A percentile compares a stretch with the other conserved stretches of the same genome.
Conservation (phyloP, 1,140 invertebrate genomes). For the Argopecten irradians region DNA sequence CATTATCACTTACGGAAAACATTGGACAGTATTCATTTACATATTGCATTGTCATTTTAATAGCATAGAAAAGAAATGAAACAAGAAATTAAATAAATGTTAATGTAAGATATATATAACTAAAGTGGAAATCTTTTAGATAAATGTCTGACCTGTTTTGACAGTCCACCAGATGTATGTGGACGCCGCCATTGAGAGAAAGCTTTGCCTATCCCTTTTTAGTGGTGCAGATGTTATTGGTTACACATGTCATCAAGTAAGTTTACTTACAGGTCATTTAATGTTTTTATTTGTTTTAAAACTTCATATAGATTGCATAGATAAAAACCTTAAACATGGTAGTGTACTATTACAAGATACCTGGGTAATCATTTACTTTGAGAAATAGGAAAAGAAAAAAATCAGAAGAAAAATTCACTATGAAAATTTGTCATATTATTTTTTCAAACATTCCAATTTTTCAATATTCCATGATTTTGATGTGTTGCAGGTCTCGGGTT, state of each 20-base stretch:
- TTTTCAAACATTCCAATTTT: not conserved
- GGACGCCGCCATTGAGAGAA: slow-evolving; percentile 90
- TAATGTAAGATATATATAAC: too few relatives aligned
- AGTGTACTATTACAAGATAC: too few relatives aligned
- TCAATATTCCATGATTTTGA: not conserved
- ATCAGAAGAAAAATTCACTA: not conserved
- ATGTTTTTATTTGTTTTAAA: not conserved
- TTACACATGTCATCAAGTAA: slow-evolving; percentile 76
- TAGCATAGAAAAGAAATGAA: too few relatives aligned
- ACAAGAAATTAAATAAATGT: too few relatives aligned
- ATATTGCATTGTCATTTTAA: too few relatives aligned
- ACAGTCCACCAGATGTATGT: slow-evolving; percentile 85
- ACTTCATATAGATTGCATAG: too few relatives aligned
- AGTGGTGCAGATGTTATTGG: slow-evolving; percentile 78
- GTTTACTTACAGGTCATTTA: not conserved
- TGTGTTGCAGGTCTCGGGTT: slow-evolving; percentile 53
- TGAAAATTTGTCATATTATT: not conserved
- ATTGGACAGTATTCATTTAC: too few relatives aligned
- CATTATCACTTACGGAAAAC: too few relatives aligned
- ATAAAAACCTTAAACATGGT: not conserved
- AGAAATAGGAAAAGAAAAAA: too few relatives aligned
- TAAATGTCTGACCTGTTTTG: slow-evolving; percentile 45
- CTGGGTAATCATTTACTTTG: too few relatives aligned
- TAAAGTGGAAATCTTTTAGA: too few relatives aligned
- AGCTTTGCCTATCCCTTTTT: slow-evolving; percentile 87